Evolutionary conservation across 2,888 invertebrate species (phyloP).

Genomic region (Drymonia ruficornis): DNA sequence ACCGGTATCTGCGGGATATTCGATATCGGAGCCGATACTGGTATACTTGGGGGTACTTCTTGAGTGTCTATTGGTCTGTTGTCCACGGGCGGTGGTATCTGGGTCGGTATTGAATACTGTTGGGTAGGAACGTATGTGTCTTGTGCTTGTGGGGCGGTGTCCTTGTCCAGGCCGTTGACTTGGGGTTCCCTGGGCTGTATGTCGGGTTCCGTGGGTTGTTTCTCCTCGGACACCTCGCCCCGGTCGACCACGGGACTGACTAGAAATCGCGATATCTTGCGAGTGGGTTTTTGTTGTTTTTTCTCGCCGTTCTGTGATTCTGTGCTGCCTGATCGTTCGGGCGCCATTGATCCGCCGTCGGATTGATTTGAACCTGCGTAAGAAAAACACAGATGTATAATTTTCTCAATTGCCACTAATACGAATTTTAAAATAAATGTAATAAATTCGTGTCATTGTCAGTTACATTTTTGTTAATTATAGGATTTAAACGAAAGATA

Average conservation of each 20-base stretch:
- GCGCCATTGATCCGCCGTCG: constrained; percentile 68
- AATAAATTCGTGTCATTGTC: no score
- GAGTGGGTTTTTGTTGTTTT: constrained; percentile 81
- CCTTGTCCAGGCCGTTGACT: constrained; percentile 60
- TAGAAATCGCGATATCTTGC: constrained; percentile 92
- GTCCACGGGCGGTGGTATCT: constrained; percentile 8
- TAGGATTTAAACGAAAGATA: no score
- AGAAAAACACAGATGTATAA: no score
- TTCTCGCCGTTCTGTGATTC: constrained; percentile 71
- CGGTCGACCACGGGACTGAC: constrained; percentile 91
- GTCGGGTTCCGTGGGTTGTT: constrained; percentile 32
- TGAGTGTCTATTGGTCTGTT: constrained; percentile 22
- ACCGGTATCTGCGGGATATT: constrained; percentile 35
- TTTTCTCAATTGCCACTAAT: no score
- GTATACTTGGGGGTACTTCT: background rate
- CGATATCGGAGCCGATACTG: constrained; percentile 30
- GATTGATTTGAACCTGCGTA: constrained; percentile 75
- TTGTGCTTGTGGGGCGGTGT: constrained; percentile 24
- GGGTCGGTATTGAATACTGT: constrained; percentile 42
- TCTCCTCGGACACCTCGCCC: constrained; percentile 59
- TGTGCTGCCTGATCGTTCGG: constrained; percentile 69
- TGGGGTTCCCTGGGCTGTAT: constrained; percentile 36
- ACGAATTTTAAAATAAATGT: no score
- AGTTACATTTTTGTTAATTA: no score
- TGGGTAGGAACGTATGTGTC: constrained; percentile 46